Evolutionary conservation across 1,140 invertebrate genomes (phyloP).

Genomic region (Eueides isabella): DNA sequence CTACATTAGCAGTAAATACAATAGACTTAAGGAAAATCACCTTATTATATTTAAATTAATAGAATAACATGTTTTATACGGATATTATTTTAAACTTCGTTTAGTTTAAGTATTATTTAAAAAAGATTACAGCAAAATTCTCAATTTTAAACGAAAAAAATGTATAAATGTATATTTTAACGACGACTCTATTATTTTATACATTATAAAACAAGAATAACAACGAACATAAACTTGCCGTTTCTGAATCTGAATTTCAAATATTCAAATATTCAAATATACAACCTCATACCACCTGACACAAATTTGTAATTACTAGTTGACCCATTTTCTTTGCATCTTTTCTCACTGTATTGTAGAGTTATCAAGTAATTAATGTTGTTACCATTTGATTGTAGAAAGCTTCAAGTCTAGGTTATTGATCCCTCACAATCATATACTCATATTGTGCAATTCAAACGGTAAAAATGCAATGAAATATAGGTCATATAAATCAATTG

Average conservation of each 20-base stretch:
- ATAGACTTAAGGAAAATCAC: background rate
- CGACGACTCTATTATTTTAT: background rate
- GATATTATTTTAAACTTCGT: background rate
- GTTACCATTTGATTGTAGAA: background rate
- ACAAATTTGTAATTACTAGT: slow-evolving; percentile 1
- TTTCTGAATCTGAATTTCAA: background rate
- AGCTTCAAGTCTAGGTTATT: slow-evolving; percentile 9
- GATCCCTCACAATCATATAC: slow-evolving; percentile 5
- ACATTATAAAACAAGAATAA: background rate
- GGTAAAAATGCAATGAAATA: slow-evolving; percentile 22
- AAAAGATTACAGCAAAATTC: background rate
- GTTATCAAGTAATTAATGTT: background rate
- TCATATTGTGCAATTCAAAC: slow-evolving; percentile 28
- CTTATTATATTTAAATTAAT: background rate
- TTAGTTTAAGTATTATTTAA: background rate
- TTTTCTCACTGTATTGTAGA: slow-evolving; percentile 1
- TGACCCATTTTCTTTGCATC: background rate
- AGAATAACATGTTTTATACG: background rate
- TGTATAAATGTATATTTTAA: background rate
- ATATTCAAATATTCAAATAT: background rate
- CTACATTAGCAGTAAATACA: background rate
- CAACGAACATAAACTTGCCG: background rate
- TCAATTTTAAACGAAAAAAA: background rate
- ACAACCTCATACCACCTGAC: background rate
- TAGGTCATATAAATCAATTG: slow-evolving; percentile 29